Conservation (phyloP, 2,797 vertebrate genomes). For the Myiotriccus ornatus region DNA sequence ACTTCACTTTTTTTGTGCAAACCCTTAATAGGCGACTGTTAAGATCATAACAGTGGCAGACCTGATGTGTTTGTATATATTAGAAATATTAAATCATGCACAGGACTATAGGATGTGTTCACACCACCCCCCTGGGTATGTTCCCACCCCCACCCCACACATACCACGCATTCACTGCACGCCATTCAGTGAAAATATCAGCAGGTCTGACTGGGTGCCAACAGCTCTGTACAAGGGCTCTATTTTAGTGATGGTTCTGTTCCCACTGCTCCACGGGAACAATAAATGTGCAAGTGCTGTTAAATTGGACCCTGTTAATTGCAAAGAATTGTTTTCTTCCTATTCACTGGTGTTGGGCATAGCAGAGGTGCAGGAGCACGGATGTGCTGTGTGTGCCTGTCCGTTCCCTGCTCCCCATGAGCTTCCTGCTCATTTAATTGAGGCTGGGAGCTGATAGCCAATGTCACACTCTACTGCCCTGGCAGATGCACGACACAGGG, state of each 20-base stretch:
- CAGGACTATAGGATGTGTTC: neutral
- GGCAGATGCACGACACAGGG: neutral
- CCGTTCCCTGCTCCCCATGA: neutral
- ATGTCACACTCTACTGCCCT: neutral
- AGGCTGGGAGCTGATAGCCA: neutral
- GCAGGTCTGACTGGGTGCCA: neutral
- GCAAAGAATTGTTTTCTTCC: neutral
- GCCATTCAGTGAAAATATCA: neutral
- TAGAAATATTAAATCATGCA: neutral
- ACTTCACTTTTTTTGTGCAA: neutral
- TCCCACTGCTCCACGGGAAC: neutral
- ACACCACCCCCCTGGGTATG: rapidly evolving
- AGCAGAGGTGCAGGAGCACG: neutral
- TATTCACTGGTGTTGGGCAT: neutral
- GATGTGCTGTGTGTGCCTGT: neutral
- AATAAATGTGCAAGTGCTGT: neutral
- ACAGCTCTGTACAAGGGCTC: neutral
- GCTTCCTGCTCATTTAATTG: neutral
- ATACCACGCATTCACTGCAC: neutral
- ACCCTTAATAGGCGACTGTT: neutral
- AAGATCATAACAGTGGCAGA: neutral
- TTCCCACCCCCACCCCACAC: neutral
- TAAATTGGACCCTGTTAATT: neutral
- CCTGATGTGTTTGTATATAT: neutral
- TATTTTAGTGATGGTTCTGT: neutral